Percentiles rank a stretch among this genome's conserved stretches.
Evolutionary conservation across 2,113 vertebrate species (phyloP).

Genomic region (Trochalopteron elliotii): DNA sequence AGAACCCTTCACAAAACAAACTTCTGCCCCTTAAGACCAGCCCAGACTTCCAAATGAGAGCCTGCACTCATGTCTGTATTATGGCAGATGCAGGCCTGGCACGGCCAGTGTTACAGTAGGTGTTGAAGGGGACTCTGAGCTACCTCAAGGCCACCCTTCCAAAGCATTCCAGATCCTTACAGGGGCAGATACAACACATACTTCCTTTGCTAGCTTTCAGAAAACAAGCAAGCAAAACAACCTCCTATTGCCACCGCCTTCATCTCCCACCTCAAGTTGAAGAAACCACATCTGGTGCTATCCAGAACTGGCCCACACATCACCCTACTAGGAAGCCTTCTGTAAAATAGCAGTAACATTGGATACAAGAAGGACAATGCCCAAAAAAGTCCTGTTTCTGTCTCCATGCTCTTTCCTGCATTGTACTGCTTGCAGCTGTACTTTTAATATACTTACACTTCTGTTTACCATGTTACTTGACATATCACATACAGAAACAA

Average conservation of each 20-base stretch:
- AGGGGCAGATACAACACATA: background rate
- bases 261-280: background rate
- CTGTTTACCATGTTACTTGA: background rate
- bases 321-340: background rate
- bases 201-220: background rate
- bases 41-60: background rate
- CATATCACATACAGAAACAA: background rate
- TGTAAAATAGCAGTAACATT: background rate
- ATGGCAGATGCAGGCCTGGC: background rate
- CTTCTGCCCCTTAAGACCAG: background rate
- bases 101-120: background rate
- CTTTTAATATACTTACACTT: background rate
- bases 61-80: background rate
- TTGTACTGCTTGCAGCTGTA: background rate
- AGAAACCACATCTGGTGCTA: background rate
- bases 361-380: background rate
- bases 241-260: fast-evolving
- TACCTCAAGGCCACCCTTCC: background rate
- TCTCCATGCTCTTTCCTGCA: background rate
- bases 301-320: background rate
- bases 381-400: background rate
- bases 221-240: background rate
- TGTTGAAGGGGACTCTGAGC: background rate
- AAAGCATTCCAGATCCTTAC: background rate
- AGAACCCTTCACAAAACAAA: background rate